Evolutionary conservation across 2,888 invertebrate genomes (phyloP), one percentile per base, ranked within the genome.

Genomic region (Mechanitis messenoides): DNA sequence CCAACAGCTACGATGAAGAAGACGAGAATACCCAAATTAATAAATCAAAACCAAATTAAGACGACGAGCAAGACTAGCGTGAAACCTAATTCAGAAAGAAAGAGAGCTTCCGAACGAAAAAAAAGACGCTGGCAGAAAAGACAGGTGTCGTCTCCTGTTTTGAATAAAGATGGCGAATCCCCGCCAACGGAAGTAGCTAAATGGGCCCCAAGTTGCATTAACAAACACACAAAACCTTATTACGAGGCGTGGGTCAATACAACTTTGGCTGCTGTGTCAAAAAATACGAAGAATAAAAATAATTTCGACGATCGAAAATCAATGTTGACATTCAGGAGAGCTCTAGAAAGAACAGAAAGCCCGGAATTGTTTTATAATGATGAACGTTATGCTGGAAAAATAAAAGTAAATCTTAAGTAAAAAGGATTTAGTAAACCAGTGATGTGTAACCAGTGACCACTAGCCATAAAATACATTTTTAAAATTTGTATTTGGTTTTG

Each of bases 181-280:
- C 82, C 83, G 0, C 69, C 71, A 0, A 86, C 86, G 0, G 85
- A 86, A 62, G 80, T 86, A 0, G 84, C 85, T 0, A 82, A 81
- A 68, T 87, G 86, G 87, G 78, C 76, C 1, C 83, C 86, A 0
- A 69, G 72, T 0, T 75, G 75, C 2, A 61, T 79, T 0, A 77
- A 72, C 2, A 68, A 72, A 0, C 78, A 81, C n/a, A 81, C 84
- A 0, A 79, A 79, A 56, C 83, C 83, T 0, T 87, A 86, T 47
- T 88, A 89, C 70, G 87, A 87, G 53, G 88, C 88, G 0, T 89
- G 88, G 88, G 79, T 89, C 0, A 73, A 82, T 53, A 86, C 84
- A 0, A 83, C 82, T 0, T 56, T 85, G 0, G 76, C 85, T 0
- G 85, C 85, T 0, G 72, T 83, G 0, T 72, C 80, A 0, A 82